Evolutionary conservation across 2,797 vertebrate genomes (phyloP), one percentile per base, ranked within the genome.

Genomic region (Clarias platycephalus): DNA sequence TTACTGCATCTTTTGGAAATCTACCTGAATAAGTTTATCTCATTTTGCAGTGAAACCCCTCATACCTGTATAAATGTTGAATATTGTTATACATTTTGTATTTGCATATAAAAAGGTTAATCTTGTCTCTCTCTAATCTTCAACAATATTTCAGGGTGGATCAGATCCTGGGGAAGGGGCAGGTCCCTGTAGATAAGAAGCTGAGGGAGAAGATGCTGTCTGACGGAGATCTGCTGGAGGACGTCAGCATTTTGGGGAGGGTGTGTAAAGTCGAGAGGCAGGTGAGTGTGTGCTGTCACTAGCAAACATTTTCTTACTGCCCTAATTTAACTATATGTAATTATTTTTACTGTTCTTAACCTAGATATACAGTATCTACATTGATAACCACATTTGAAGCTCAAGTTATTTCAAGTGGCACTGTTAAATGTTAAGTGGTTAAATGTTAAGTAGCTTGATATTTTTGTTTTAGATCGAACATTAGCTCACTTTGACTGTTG

Each of bases 181-280:
- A 99, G 93, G 95, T 98, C 88, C 93, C 97, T 34, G 89, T 97
- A 86, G 98, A 99, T 91, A 99, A 97, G 92, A 97, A 96, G 92
- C 94, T 95, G 44, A 95, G 95, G 89, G 97, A 99, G 83, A 98
- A 99, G 91, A 95, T 97, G 83, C 92, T 95, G 6, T 93, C 95
- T 75, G 98, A 99, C 86, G 96, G 95, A 76, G 97, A 99, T 71
- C 86, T 95, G 20, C 87, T 96, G 24, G 98, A 98, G 87, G 97
- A 98, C 49, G 94, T 98, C 92, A 99, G 98, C 90, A 99, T 99
- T 97, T 92, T 99, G 62, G 98, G 97, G 49, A 95, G 98, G 1
- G 98, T 99, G 80, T 98, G 98, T 91, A 99, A 99, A 88, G 97
- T 99, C 90, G 98, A 99, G 91, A 96, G 98, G 89, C 97, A 99